A percentile compares a stretch with the other conserved stretches of the same genome.
phyloP scores from a whole-genome alignment of 37 sponge, comb jelly and placozoan genomes.

The Halisarca cf. caerulea region DNA sequence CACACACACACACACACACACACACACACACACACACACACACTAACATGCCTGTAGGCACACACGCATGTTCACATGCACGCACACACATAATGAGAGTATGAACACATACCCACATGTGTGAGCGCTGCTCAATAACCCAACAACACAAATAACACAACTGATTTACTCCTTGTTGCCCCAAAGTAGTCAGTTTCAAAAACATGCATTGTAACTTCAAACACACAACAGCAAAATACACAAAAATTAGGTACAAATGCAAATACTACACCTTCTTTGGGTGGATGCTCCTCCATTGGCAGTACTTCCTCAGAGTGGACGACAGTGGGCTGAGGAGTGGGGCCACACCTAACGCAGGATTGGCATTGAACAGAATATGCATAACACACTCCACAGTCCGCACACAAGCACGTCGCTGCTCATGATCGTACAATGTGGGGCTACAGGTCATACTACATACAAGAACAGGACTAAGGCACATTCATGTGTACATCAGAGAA shows the following conservation, averaged over 20 bases:
- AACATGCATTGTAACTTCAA: too few species aligned
- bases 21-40: background rate
- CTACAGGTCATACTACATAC: background rate
- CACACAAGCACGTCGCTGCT: too few species aligned
- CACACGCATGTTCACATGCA: background rate
- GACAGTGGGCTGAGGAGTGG: too few species aligned
- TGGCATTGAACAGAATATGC: background rate
- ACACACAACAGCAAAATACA: too few species aligned
- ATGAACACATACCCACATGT: background rate
- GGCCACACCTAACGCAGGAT: background rate
- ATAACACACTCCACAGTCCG: background rate
- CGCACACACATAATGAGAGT: background rate
- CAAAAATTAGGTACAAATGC: too few species aligned
- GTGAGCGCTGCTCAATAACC: too few species aligned
- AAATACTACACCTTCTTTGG: background rate
- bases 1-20: background rate
- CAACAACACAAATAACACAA: too few species aligned
- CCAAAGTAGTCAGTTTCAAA: too few species aligned
- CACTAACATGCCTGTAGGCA: background rate
- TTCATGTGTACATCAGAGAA: background rate
- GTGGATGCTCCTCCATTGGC: too few species aligned
- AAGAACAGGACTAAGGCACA: background rate
- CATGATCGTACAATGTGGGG: too few species aligned
- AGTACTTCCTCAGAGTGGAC: too few species aligned
- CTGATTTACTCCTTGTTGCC: too few species aligned